These are phyloP conservation scores for Hydrozoanthus gracilis DNA, from an alignment of 92 coral and sea anemone species.

Conservation along the genomic window DNA sequence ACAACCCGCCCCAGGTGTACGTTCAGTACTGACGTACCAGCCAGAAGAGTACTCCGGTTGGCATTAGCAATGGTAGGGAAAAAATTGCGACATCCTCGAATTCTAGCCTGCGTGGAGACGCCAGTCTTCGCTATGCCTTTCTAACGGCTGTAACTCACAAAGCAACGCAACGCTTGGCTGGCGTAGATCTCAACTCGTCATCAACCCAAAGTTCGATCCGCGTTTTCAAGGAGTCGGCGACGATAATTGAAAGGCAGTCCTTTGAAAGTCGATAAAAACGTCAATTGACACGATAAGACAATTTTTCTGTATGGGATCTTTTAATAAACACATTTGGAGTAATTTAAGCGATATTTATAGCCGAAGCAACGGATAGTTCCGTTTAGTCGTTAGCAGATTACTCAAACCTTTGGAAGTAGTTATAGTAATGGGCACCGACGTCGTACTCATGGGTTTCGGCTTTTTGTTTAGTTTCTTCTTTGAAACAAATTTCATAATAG, in stretches of 20 bases:
- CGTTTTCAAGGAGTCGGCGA: not conserved
- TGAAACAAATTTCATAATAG: not conserved
- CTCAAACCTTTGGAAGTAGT: too few relatives aligned
- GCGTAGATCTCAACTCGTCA: not conserved
- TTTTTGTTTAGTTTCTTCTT: not conserved
- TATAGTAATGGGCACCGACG: not conserved
- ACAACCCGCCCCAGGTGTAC: too few relatives aligned
- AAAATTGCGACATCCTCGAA: too few relatives aligned
- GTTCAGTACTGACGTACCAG: too few relatives aligned
- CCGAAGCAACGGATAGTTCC: not conserved
- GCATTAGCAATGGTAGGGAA: too few relatives aligned
- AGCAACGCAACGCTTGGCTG: not conserved
- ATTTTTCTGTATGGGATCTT: not conserved
- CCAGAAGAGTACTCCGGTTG: too few relatives aligned
- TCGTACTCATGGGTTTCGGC: not conserved
- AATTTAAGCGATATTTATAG: not conserved
- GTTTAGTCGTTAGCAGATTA: not conserved
- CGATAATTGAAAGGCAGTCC: not conserved
- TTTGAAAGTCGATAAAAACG: not conserved
- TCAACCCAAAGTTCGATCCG: not conserved
- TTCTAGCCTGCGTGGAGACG: too few relatives aligned
- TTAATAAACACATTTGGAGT: not conserved
- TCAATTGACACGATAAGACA: not conserved
- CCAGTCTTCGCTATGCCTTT: too few relatives aligned
- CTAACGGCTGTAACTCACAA: not conserved